phyloP scores from a whole-genome alignment of 2,888 invertebrate species.

The Formica aserva region DNA sequence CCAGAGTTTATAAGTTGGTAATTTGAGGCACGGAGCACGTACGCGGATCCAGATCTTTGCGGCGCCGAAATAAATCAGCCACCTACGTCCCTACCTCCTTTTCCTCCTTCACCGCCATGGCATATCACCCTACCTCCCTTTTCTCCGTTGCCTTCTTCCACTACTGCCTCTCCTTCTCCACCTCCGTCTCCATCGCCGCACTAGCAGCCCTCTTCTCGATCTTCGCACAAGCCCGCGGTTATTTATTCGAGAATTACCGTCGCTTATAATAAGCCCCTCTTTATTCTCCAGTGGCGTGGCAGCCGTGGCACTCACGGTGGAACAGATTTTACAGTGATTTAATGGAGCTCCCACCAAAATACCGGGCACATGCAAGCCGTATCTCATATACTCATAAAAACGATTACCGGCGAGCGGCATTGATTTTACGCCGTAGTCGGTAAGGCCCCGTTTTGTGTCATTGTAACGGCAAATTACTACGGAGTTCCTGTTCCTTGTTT shows the following conservation, averaged over 20 bases:
- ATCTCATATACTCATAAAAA: conserved; percentile 46
- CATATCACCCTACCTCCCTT: conserved; percentile 47
- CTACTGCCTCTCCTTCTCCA: conserved; percentile 38
- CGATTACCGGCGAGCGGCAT: conserved; percentile 53
- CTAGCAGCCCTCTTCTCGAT: conserved; percentile 77
- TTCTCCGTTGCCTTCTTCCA: conserved; percentile 52
- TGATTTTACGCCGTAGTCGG: conserved; percentile 23
- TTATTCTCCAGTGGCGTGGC: conserved; percentile 82
- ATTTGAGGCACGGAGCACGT: conserved; percentile 85
- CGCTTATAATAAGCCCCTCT: conserved; percentile 86
- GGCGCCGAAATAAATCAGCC: conserved; percentile 85
- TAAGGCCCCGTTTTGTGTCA: conserved; percentile 43
- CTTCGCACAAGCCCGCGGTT: conserved; percentile 81
- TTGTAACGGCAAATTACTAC: conserved; percentile 18
- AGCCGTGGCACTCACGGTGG: conserved; percentile 79
- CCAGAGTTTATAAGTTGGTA: conserved; percentile 85
- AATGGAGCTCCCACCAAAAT: conserved; percentile 81
- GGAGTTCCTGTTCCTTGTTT: conserved; percentile 10
- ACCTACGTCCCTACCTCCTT: conserved; percentile 78
- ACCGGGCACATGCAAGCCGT: conserved; percentile 63
- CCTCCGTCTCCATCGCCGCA: conserved; percentile 52
- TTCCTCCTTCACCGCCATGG: conserved; percentile 63
- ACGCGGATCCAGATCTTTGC: conserved; percentile 85
- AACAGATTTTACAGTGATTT: conserved; percentile 85
- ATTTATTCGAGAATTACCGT: conserved; percentile 86